phyloP scores from a whole-genome alignment of 2,888 invertebrate species.

The Agriotes lineatus region DNA sequence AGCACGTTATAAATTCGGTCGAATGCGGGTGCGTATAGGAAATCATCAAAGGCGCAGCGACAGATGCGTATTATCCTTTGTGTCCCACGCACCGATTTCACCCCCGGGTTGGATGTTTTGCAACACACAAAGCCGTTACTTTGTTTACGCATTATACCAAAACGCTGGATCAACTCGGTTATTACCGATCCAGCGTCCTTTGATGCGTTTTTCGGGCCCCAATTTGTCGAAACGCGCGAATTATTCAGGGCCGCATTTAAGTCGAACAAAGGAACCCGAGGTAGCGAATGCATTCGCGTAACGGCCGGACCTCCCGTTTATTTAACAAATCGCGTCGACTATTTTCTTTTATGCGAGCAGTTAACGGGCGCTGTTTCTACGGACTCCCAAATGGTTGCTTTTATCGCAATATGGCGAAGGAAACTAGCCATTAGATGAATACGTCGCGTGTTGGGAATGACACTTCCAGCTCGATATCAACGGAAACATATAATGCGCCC shows the following conservation, averaged over 20 bases:
- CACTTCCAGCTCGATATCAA: conserved; percentile 44
- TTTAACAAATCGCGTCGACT: conserved; percentile 48
- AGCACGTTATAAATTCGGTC: conserved; percentile 57
- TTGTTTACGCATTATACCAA: conserved; percentile 61
- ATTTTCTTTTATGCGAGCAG: conserved; percentile 50
- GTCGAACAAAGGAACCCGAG: conserved; percentile 40
- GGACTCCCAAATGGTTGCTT: conserved; percentile 44
- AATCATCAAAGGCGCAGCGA: conserved; percentile 63
- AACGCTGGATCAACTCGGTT: conserved; percentile 58
- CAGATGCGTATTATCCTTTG: conserved; percentile 64
- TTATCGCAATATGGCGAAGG: conserved; percentile 49
- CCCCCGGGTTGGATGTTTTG: conserved; percentile 41
- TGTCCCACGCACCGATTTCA: conserved; percentile 56
- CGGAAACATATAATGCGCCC: conserved; percentile 36
- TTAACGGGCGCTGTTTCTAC: conserved; percentile 46
- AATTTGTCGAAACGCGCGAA: conserved; percentile 27
- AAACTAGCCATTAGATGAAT: conserved; percentile 49
- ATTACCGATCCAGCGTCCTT: conserved; percentile 43
- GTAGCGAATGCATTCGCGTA: conserved; percentile 47
- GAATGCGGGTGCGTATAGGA: conserved; percentile 60
- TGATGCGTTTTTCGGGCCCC: conserved; percentile 24
- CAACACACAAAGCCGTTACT: conserved; percentile 49
- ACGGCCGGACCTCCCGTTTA: conserved; percentile 46
- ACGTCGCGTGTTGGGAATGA: conserved; percentile 48
- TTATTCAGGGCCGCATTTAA: conserved; percentile 27